These are phyloP conservation scores for Trichoplax adhaerens DNA, from an alignment of 37 sponge, comb jelly and placozoan species.

Conservation along the genomic window DNA sequence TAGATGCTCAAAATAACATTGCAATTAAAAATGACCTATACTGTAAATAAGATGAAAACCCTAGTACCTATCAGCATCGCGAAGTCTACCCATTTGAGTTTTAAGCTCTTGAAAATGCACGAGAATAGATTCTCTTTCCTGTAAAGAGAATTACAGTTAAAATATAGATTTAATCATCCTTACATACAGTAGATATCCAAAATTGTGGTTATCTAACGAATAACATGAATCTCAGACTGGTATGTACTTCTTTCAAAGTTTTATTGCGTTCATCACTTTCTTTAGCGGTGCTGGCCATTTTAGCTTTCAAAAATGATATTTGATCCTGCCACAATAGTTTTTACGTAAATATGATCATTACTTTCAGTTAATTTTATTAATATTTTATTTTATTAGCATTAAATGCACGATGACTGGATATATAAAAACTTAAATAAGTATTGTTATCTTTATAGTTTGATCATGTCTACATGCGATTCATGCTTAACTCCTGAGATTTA, in stretches of 20 bases:
- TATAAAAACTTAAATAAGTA: too few species aligned
- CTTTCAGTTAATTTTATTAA: too few species aligned
- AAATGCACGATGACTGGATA: too few species aligned
- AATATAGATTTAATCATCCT: not conserved
- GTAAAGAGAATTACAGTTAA: not conserved
- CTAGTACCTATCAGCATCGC: conserved; percentile 65
- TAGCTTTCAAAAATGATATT: conserved; percentile 43
- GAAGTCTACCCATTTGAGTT: conserved; percentile 59
- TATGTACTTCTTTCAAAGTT: conserved; percentile 31
- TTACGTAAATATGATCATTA: too few species aligned
- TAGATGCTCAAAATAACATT: too few species aligned
- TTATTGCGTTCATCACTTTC: conserved; percentile 42
- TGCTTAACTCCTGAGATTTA: too few species aligned
- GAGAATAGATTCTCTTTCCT: conserved; percentile 59
- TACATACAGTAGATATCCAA: conserved; percentile 4
- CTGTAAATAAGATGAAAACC: too few species aligned
- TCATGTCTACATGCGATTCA: too few species aligned
- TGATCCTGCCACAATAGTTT: conserved; percentile 14
- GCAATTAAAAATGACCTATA: too few species aligned
- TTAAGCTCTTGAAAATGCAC: conserved; percentile 63
- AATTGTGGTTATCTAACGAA: conserved; percentile 13
- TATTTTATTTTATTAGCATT: too few species aligned
- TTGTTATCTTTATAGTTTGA: too few species aligned
- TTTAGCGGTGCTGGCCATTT: conserved; percentile 48
- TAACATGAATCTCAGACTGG: not conserved